These are phyloP conservation scores for Pristionchus japonicus DNA, from an alignment of 2,888 invertebrate genomes.

Conservation along the genomic window DNA sequence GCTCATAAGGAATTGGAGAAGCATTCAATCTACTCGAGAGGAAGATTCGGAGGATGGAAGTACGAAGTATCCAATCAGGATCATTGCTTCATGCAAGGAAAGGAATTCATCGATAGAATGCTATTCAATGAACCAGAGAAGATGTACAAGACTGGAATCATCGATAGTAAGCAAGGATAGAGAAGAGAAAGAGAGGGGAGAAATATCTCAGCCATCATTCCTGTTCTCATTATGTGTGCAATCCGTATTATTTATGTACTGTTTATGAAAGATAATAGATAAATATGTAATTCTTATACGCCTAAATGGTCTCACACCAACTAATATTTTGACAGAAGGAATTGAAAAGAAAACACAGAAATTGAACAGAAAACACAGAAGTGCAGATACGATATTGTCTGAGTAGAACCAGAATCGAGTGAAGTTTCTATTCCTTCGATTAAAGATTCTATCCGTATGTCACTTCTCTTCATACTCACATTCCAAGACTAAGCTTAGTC, in stretches of 20 bases:
- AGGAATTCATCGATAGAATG: conserved; percentile 72
- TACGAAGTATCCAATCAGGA: conserved; percentile 72
- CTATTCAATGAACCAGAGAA: conserved; percentile 71
- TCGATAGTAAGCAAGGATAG: conserved; percentile 47
- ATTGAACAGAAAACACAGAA: neutral
- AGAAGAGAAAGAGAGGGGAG: neutral
- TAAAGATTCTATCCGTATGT: too few species aligned
- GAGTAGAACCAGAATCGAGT: too few species aligned
- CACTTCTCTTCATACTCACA: too few species aligned
- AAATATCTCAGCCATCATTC: neutral
- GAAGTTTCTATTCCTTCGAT: too few species aligned
- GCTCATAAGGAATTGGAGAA: conserved; percentile 70
- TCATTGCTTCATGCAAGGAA: conserved; percentile 75
- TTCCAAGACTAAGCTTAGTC: too few species aligned
- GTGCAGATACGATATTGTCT: too few species aligned
- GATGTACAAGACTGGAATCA: conserved; percentile 70
- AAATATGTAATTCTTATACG: neutral
- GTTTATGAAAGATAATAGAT: too few species aligned
- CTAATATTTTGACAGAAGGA: neutral
- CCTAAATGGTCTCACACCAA: neutral
- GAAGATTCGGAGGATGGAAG: conserved; percentile 75
- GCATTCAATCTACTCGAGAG: conserved; percentile 70
- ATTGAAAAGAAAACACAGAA: neutral
- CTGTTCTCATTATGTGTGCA: neutral
- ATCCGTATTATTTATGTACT: neutral